These are phyloP conservation scores for Tyrophagus putrescentiae DNA, from an alignment of 1,140 invertebrate genomes.

Conservation along the genomic window DNA sequence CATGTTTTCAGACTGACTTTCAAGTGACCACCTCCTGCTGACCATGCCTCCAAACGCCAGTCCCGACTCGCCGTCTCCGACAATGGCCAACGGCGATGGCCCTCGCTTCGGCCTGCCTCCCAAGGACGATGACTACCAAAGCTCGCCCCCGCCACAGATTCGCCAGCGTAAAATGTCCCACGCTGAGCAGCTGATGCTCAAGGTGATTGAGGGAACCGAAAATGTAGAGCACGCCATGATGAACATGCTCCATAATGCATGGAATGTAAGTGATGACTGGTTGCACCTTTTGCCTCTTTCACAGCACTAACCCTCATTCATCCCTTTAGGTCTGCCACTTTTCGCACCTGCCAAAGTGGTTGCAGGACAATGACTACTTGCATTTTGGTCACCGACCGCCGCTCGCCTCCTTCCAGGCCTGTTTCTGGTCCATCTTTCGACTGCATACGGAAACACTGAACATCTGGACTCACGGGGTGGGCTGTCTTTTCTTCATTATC, in stretches of 20 bases:
- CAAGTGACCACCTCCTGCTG: too few relatives aligned
- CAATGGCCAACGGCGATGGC: neutral
- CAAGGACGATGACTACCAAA: neutral
- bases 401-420: conserved; percentile 85
- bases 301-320: neutral
- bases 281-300: neutral
- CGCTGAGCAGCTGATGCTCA: conserved; percentile 82
- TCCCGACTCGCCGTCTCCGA: neutral
- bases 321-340: conserved; percentile 27
- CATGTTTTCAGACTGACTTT: too few relatives aligned
- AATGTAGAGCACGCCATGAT: conserved; percentile 86
- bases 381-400: conserved; percentile 87
- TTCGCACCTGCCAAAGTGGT: conserved; percentile 67
- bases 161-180: conserved; percentile 35
- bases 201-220: conserved; percentile 78
- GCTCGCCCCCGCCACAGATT: neutral
- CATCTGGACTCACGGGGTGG: conserved; percentile 86
- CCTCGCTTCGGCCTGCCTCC: neutral
- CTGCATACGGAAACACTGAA: conserved; percentile 80
- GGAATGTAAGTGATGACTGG: conserved; percentile 47
- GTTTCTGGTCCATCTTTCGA: conserved; percentile 93
- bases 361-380: conserved; percentile 96
- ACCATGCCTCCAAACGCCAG: conserved; percentile 3
- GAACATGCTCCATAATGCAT: conserved; percentile 49
- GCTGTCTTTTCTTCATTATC: conserved; percentile 46